Evolutionary conservation across 2,888 invertebrate genomes (phyloP), one percentile per base, ranked within the genome.

Genomic region (Dynastes hyllus): DNA sequence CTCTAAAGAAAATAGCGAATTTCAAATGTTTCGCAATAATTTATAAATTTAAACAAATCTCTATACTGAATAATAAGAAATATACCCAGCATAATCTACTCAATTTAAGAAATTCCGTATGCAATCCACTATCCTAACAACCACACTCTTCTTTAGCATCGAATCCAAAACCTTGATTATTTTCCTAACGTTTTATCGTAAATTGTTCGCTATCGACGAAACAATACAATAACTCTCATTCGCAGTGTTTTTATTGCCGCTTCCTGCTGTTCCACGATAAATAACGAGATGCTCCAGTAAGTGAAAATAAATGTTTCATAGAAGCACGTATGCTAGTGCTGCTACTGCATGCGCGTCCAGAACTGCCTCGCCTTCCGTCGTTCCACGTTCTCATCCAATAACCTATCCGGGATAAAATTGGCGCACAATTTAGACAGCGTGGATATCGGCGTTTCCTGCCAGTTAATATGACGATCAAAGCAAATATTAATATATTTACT

Each of bases 291-390:
- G 55, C 55, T 58, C 6, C 55, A 22, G 55, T 58, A 58, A 58
- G 55, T 58, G 55, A 58, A 58, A 58, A 58, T 58, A 58, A 58
- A 58, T 58, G 55, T 58, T 58, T 58, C 55, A 58, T 58, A 58
- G 55, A 22, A 58, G n/a, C 22, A 16, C 22, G n/a, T 16, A 22
- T 22, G 55, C 22, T 58, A 16, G 11, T 55, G 22, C 22, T 22
- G 55, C 22, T 58, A 16, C 55, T 55, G 22, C 22, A 22, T 22
- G 55, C 16, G 22, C 22, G 22, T 22, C 22, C 22, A 58, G 55
- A 58, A 22, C 55, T 22, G 22, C 22, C 27, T 58, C 8, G 45
- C 16, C 53, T 53, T 58, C 45, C 45, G 45, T 45, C 45, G 9
- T 45, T 58, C 6, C 22, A 22, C 22, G 55, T 22, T 58, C 55